Evolutionary conservation across 1,140 invertebrate species (phyloP), one percentile per base, ranked within the genome.

Genomic region (Mizuhopecten yessoensis): DNA sequence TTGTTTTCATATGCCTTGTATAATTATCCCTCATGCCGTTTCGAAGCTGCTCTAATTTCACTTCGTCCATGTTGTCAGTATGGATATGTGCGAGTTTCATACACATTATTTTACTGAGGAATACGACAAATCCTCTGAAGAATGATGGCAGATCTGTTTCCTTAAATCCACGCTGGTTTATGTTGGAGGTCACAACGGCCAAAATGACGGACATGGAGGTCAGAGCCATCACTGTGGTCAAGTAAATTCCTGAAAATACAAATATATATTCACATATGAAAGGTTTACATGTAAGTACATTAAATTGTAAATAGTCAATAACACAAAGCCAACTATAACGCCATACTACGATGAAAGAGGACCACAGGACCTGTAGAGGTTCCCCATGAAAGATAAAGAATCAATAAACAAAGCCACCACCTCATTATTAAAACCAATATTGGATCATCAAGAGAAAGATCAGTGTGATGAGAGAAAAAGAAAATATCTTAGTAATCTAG

Each of bases 161-260:
- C 15, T 94, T 91, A 20, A 90, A 94, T 34, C 95, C 94, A 39
- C 95, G 89, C 89, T 96, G 95, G 90, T 96, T 96, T 9, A 96
- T 94, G 91, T 96, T 96, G 23, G 96, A 92, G 15, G 96, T 96
- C 88, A 96, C 94, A 29, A 96, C 96, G 11, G 96, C 96, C 92
- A 96, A 94, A 57, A 96, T 96, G 23, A 96, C 96, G 1, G 96
- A 96, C 23, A 96, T 90, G 33, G 95, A 96, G 0, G 96, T 96
- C 90, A 96, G 92, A 20, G 95, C 94, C 96, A 96, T 96, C 0
- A 96, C 95, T n/a, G 96, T 95, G 1, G 96, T 96, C 49, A 96
- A 91, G 93, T 96, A 96, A 88, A 96, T 96, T 87, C 96, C 96
- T 96, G 92, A 29, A 92, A 90, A 91, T 49, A 88, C 36, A 92